Evolutionary conservation across 2,888 invertebrate species (phyloP).

Genomic region (Chymomyza procnemis): DNA sequence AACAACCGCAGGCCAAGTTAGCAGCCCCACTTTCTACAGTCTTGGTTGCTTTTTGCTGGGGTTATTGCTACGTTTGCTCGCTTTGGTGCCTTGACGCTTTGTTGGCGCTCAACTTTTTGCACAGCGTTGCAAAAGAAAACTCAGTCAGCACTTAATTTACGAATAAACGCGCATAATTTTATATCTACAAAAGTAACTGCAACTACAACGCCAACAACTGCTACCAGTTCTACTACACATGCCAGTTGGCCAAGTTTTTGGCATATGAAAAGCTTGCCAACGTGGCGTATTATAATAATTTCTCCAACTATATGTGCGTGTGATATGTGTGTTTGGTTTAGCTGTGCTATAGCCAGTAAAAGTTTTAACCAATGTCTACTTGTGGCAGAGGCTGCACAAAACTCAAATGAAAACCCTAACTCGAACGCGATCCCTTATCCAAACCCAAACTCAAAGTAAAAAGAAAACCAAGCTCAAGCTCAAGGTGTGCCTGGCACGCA

Average conservation of each 20-base stretch:
- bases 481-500: slow-evolving; percentile 70
- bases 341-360: slow-evolving; percentile 26
- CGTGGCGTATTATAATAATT: slow-evolving; percentile 71
- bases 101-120: slow-evolving; percentile 30
- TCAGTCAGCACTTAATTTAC: slow-evolving; percentile 73
- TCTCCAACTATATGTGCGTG: slow-evolving; percentile 52
- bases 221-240: no score
- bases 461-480: slow-evolving; percentile 19
- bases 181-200: slow-evolving; percentile 60
- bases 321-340: slow-evolving; percentile 20
- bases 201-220: slow-evolving; percentile 16
- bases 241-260: slow-evolving; percentile 58
- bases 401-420: not conserved
- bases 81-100: slow-evolving; percentile 34
- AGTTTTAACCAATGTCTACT: slow-evolving; percentile 72
- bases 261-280: slow-evolving; percentile 72
- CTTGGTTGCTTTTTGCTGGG: slow-evolving; percentile 1
- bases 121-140: slow-evolving; percentile 46
- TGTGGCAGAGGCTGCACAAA: slow-evolving; percentile 47
- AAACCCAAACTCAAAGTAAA: not conserved
- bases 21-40: not conserved
- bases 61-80: slow-evolving; percentile 1
- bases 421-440: not conserved
- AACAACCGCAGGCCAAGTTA: slow-evolving; percentile 58
- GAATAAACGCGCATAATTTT: slow-evolving; percentile 74